Base-by-base conservation (phyloP, 2,113 vertebrate genomes). In the Xenopus borealis region DNA sequence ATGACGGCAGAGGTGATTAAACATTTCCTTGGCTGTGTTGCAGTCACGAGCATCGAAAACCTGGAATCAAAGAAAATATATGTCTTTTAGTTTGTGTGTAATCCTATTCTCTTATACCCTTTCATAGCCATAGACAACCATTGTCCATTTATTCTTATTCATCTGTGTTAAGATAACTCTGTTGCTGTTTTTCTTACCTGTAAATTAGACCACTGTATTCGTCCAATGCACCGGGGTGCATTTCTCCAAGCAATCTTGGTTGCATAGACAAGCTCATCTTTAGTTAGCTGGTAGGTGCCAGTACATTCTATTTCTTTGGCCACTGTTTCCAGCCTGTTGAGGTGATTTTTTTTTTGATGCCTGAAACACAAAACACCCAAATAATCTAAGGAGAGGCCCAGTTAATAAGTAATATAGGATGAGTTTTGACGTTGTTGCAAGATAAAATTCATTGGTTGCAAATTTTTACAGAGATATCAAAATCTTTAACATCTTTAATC, bases 161-260 rank as follows among this genome's bases (percentile, higher is more conserved):
- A 50, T 58, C 18, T 16, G 19, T 19, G 14, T 58, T 16, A 4
- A 58, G 9, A 58, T 10, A 27, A 10, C 9, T 18, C 17, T 19
- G 17, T 10, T 19, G 23, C 3, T n/a, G 3, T 58, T 58, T 1
- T 10, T 58, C 12, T 58, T 79, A 95, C 94, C 91, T 94, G 89
- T 2, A 95, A 87, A 11, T 94, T 94, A 67, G 93, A 84, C 94
- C 94, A 95, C 84, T 95, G 94, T 81, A 95, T 94, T 61, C 94
- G 89, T 27, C 94, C 94, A 0, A 95, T 94, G 76, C 94, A 95
- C 33, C 94, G 82, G 0, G 94, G 94, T 0, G 94, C 94, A 0
- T 95, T 95, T 78, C 94, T 90, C 94, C 94, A 95, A 59, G 93
- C 94, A 72, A 91, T 92, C 72, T 92, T 94, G 81, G 92, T 81